Evolutionary conservation across 2,888 invertebrate genomes (phyloP).

Genomic region (Endomychus coccineus): DNA sequence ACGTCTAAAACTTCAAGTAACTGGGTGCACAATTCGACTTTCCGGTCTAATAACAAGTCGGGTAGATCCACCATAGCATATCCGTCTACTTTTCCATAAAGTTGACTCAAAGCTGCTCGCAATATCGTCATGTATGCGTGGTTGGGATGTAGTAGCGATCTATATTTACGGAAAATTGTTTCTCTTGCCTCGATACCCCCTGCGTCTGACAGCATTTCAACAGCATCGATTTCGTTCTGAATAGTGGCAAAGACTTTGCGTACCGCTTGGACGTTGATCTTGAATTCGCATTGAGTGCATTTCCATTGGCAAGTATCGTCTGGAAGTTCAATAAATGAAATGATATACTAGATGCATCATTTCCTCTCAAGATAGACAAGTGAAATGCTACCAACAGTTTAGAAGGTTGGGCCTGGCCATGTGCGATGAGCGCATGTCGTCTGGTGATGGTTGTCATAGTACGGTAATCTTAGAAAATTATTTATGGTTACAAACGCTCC

Average conservation of each 20-base stretch:
- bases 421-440: no score
- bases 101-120: slow-evolving; percentile 63
- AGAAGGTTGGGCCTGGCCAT: no score
- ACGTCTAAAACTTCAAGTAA: slow-evolving; percentile 62
- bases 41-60: slow-evolving; percentile 64
- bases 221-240: slow-evolving; percentile 58
- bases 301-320: slow-evolving; percentile 47
- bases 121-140: slow-evolving; percentile 64
- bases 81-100: slow-evolving; percentile 70
- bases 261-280: slow-evolving; percentile 54
- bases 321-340: slow-evolving; percentile 12
- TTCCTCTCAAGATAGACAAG: no score
- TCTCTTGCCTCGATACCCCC: slow-evolving; percentile 60
- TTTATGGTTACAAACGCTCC: no score
- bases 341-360: slow-evolving; percentile 1
- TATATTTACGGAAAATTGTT: slow-evolving; percentile 36
- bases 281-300: slow-evolving; percentile 62
- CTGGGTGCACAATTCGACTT: slow-evolving; percentile 63
- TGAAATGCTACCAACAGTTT: no score
- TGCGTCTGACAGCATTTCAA: slow-evolving; percentile 52
- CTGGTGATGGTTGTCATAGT: no score
- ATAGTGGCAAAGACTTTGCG: slow-evolving; percentile 55
- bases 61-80: slow-evolving; percentile 66
- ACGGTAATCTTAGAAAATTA: no score
- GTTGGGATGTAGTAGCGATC: slow-evolving; percentile 62